Percentiles rank a stretch among this genome's conserved stretches.
These are phyloP conservation scores for Perizoma affinitatum DNA, from an alignment of 2,888 invertebrate species.

Conservation along the genomic window DNA sequence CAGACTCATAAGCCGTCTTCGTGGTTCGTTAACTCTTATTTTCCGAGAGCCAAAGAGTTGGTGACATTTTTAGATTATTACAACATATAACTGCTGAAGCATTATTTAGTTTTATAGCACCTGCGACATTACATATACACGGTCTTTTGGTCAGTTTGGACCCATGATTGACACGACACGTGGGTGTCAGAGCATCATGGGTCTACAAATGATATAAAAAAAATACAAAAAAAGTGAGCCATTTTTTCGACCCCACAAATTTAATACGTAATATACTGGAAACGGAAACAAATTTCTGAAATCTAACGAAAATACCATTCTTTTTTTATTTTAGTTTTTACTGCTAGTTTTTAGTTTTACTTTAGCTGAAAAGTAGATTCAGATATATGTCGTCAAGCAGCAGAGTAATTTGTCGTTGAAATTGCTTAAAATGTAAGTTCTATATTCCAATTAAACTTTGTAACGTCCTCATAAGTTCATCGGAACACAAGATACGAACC, in stretches of 20 bases:
- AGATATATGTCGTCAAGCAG: conserved; percentile 4
- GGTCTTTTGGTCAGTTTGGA: background rate
- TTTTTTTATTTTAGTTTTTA: background rate
- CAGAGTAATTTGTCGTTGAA: background rate
- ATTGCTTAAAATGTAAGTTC: conserved; percentile 4
- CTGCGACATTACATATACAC: background rate
- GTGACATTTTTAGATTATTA: conserved; percentile 4
- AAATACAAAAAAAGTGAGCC: too few species aligned
- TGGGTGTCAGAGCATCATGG: background rate
- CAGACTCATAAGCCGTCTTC: conserved; percentile 15
- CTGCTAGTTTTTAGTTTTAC: background rate
- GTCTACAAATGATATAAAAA: too few species aligned
- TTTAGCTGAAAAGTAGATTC: background rate
- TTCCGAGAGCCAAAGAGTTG: conserved; percentile 1
- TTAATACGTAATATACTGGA: too few species aligned
- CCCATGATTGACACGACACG: too few species aligned
- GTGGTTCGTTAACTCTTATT: conserved; percentile 26
- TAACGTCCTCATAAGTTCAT: conserved; percentile 12
- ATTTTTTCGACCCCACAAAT: too few species aligned
- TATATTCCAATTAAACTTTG: conserved; percentile 12
- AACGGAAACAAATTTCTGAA: too few species aligned
- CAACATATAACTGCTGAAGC: background rate
- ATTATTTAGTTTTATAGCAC: too few species aligned
- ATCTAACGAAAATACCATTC: too few species aligned
- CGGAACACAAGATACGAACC: conserved; percentile 17